Conservation (phyloP, 2,113 vertebrate species). For the Istiophorus platypterus region DNA sequence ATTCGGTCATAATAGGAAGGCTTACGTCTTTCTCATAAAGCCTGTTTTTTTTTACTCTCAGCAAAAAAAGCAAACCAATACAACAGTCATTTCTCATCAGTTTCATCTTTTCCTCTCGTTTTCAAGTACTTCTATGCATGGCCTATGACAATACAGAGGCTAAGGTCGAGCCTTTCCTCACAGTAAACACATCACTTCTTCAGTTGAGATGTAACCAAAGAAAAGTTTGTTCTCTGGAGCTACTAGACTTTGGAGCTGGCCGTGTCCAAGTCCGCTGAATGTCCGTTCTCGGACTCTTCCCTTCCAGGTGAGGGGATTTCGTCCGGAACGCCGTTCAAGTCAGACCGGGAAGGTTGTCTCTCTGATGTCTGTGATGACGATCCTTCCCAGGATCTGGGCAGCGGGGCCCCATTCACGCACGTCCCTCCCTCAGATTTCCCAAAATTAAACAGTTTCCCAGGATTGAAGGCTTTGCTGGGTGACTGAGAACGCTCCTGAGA, state of each 20-base stretch:
- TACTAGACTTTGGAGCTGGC: conserved; percentile 78
- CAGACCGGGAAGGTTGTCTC: conserved; percentile 82
- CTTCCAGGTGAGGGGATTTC: conserved; percentile 82
- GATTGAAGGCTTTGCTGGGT: conserved; percentile 95
- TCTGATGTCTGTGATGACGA: conserved; percentile 70
- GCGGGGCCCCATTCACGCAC: conserved; percentile 86
- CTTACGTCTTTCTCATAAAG: conserved; percentile 66
- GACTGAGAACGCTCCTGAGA: conserved; percentile 92
- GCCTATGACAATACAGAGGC: conserved; percentile 54
- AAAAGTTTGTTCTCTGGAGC: conserved; percentile 35
- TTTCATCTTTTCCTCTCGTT: conserved; percentile 40
- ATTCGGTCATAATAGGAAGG: conserved; percentile 53
- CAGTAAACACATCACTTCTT: conserved; percentile 60
- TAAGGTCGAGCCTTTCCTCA: conserved; percentile 55
- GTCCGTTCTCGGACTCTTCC: conserved; percentile 80
- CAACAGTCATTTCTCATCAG: conserved; percentile 32
- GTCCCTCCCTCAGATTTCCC: conserved; percentile 88
- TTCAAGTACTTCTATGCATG: conserved; percentile 49
- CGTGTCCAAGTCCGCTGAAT: conserved; percentile 75
- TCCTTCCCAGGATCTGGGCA: conserved; percentile 69
- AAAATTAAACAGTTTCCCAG: conserved; percentile 95
- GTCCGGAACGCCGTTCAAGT: conserved; percentile 87
- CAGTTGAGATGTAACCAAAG: conserved; percentile 33
- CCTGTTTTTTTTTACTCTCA: conserved; percentile 61
- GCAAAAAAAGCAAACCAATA: conserved; percentile 54